Percentiles rank a stretch among this genome's conserved stretches.
These are phyloP conservation scores for Wiebesia pumilae DNA, from an alignment of 1,140 invertebrate genomes.

Conservation along the genomic window DNA sequence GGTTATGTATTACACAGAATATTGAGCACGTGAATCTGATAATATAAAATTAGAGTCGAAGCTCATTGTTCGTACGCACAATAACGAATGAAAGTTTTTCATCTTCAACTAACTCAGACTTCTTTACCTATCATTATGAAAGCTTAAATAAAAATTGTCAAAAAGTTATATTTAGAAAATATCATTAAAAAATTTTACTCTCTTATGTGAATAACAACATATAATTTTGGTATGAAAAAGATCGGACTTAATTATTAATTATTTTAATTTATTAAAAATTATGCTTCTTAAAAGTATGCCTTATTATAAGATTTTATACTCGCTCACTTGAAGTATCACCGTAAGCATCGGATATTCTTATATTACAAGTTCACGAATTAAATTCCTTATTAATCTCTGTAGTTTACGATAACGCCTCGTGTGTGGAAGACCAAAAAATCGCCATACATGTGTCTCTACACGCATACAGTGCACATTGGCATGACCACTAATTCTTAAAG, in stretches of 20 bases:
- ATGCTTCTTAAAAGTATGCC: no score
- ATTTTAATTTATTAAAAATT: neutral
- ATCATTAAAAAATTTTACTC: no score
- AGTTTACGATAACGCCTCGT: no score
- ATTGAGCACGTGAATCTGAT: slow-evolving; percentile 13
- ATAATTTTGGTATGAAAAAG: neutral
- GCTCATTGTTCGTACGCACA: neutral
- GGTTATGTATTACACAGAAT: neutral
- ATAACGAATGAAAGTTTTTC: slow-evolving; percentile 15
- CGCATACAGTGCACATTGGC: no score
- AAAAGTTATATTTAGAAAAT: neutral
- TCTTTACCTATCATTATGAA: neutral
- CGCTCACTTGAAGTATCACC: no score
- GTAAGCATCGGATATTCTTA: no score
- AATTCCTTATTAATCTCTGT: no score
- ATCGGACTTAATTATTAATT: neutral
- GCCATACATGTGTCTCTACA: no score
- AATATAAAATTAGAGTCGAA: slow-evolving; percentile 39
- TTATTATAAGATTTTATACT: neutral
- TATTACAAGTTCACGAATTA: no score
- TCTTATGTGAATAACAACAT: no score
- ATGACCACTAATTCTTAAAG: no score
- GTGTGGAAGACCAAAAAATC: no score
- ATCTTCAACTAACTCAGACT: neutral
- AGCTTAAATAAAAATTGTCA: neutral